A percentile compares a stretch with the other conserved stretches of the same genome.
These are phyloP conservation scores for Vannuccia rotundouncinata DNA, from an alignment of 2,888 invertebrate species.

Conservation along the genomic window DNA sequence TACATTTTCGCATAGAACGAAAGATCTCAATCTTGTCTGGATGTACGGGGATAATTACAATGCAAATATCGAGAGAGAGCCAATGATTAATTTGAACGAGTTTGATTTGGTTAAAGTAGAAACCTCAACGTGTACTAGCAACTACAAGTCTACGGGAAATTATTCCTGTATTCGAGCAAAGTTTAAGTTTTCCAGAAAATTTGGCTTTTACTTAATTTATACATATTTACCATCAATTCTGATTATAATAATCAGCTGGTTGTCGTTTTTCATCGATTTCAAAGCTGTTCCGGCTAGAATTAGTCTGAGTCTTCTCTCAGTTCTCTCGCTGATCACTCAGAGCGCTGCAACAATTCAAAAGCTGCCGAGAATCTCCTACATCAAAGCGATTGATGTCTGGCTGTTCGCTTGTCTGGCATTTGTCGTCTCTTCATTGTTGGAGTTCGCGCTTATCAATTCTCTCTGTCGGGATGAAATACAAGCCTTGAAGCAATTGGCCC, in stretches of 20 bases:
- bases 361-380: slow-evolving; percentile 33
- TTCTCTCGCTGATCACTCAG: slow-evolving; percentile 33
- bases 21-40: slow-evolving; percentile 27
- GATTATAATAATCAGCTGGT: slow-evolving; percentile 29
- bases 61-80: not conserved
- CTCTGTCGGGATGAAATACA: slow-evolving; percentile 12
- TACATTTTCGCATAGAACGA: not conserved
- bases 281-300: slow-evolving; percentile 34
- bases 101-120: not conserved
- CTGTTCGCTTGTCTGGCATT: slow-evolving; percentile 34
- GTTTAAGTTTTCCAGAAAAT: slow-evolving; percentile 17
- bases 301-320: slow-evolving; percentile 29
- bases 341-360: slow-evolving; percentile 34
- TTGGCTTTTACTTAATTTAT: slow-evolving; percentile 35
- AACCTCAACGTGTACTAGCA: not conserved
- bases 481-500: not conserved
- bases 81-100: slow-evolving; percentile 18
- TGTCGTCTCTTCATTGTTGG: slow-evolving; percentile 28
- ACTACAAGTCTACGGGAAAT: slow-evolving; percentile 21
- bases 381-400: slow-evolving; percentile 36
- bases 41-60: not conserved
- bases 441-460: slow-evolving; percentile 25
- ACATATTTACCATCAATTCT: slow-evolving; percentile 35
- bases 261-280: slow-evolving; percentile 31
- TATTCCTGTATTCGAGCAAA: not conserved